phyloP scores from a whole-genome alignment of 2,888 invertebrate genomes.

The Trachelus iudaicus region DNA sequence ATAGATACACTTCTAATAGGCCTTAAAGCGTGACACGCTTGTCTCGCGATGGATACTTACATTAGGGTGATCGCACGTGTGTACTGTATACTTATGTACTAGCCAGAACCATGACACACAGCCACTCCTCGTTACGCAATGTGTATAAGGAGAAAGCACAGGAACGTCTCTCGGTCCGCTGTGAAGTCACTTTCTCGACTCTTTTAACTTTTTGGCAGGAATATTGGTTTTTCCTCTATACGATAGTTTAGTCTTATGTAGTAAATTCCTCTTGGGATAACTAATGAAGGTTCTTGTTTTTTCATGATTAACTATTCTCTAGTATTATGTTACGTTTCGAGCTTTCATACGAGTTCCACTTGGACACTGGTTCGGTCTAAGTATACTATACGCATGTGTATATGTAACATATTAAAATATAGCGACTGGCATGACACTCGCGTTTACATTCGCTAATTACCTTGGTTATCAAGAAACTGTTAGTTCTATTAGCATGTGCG shows the following conservation, averaged over 20 bases:
- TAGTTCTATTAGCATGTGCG: not conserved
- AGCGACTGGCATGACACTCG: not conserved
- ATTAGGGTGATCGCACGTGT: not conserved
- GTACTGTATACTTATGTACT: not conserved
- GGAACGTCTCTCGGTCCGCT: not conserved
- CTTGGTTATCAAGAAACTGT: not conserved
- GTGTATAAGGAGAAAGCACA: constrained; percentile 6
- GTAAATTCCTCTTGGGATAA: not conserved
- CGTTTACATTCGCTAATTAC: not conserved
- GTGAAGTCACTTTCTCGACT: constrained; percentile 3
- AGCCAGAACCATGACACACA: not conserved
- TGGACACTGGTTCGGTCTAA: not conserved
- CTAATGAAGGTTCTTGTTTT: not conserved
- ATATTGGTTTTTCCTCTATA: not conserved
- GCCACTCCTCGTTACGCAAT: constrained; percentile 8
- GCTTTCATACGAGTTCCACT: not conserved
- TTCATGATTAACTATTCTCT: not conserved
- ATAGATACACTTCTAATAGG: not conserved
- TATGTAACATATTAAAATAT: not conserved
- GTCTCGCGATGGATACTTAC: not conserved
- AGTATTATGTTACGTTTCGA: not conserved
- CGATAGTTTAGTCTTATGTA: not conserved
- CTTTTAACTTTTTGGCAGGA: not conserved
- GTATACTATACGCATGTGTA: not conserved
- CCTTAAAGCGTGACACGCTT: not conserved